phyloP scores from a whole-genome alignment of 2,113 vertebrate species.

The Chlorodrepanis virens region DNA sequence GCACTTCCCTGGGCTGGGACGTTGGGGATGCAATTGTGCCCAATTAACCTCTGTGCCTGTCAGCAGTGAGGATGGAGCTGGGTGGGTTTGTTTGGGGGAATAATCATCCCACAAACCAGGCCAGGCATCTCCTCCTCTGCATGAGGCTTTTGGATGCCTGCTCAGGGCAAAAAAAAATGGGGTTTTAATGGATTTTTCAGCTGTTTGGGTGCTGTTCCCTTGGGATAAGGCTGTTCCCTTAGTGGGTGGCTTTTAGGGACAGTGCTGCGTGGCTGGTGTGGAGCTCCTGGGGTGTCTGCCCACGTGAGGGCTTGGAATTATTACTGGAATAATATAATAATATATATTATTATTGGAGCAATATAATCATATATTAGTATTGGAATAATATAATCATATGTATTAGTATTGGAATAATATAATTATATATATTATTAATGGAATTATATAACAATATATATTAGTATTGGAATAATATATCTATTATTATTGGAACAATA shows the following conservation, averaged over 20 bases:
- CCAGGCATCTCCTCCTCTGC: background rate
- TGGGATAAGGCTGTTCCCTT: background rate
- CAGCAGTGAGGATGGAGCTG: slow-evolving; percentile 10
- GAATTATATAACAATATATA: no score
- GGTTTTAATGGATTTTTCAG: background rate
- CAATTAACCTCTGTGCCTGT: slow-evolving; percentile 66
- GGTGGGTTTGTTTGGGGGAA: slow-evolving; percentile 25
- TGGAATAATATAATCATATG: no score
- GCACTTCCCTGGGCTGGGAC: slow-evolving; percentile 56
- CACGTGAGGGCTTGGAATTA: background rate
- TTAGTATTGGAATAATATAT: no score
- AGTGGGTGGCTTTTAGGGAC: background rate
- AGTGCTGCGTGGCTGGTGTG: rapidly evolving
- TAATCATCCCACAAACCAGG: background rate
- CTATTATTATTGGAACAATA: no score
- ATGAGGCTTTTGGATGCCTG: background rate
- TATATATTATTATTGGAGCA: no score
- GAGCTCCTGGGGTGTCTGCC: background rate
- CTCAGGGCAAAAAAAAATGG: background rate
- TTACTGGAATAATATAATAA: no score
- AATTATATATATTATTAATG: no score
- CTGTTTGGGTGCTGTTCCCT: background rate
- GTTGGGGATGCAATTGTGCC: slow-evolving; percentile 39
- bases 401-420: no score
- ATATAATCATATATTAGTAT: no score